Conservation (phyloP, 2,113 vertebrate genomes). For the Charadrius vociferus region DNA sequence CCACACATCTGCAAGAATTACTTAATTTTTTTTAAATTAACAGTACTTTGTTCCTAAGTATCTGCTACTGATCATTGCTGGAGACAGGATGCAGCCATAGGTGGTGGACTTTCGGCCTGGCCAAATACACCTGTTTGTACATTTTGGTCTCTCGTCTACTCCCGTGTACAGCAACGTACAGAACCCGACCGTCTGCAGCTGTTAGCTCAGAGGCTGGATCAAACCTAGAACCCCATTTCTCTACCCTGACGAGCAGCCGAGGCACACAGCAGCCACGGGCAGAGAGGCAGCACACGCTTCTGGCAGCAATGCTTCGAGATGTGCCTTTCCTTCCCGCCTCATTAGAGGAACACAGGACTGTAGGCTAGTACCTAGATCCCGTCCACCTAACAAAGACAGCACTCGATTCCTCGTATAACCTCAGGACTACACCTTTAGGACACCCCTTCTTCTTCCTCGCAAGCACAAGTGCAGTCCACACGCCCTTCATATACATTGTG, state of each 20-base stretch:
- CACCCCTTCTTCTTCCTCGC: not conserved
- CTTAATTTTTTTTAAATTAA: too few relatives aligned
- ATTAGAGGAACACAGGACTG: rapidly evolving
- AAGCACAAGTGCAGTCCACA: not conserved
- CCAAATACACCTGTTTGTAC: not conserved
- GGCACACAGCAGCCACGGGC: rapidly evolving
- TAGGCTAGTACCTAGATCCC: rapidly evolving
- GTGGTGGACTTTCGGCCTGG: not conserved
- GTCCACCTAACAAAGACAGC: not conserved
- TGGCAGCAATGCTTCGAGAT: rapidly evolving
- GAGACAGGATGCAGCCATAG: not conserved
- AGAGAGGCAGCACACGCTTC: not conserved
- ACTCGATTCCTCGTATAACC: not conserved
- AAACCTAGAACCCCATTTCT: not conserved
- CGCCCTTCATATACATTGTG: rapidly evolving
- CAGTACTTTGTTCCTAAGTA: not conserved
- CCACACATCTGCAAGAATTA: rapidly evolving
- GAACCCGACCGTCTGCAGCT: not conserved
- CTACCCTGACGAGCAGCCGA: rapidly evolving
- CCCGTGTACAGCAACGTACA: rapidly evolving
- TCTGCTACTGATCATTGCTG: not conserved
- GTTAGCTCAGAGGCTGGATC: not conserved
- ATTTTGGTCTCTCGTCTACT: not conserved
- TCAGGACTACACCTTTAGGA: not conserved
- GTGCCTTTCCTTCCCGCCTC: not conserved